Base-by-base conservation (phyloP, 2,113 vertebrate species). In the Sorex fumeus region DNA sequence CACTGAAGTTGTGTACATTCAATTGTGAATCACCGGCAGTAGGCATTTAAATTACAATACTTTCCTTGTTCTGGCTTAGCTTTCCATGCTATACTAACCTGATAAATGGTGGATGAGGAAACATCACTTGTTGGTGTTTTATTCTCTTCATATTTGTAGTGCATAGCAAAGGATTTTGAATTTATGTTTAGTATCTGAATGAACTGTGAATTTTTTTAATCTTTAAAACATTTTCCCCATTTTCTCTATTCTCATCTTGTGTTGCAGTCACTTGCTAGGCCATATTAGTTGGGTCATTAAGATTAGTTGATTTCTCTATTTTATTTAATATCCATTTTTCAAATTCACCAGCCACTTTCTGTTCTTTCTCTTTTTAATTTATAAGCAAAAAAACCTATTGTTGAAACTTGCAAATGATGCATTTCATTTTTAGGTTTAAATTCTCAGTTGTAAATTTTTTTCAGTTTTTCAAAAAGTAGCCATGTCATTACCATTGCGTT, bases 351-450 rank as follows among this genome's bases (percentile, higher is more conserved):
- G 2, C 47, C 13, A 50, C 2, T 12, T 50, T 50, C 47, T 50
- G 10, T 50, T 50, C 10, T 43, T 62, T 19, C 34, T 34, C 34
- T n/a, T n/a, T n/a, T n/a, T n/a, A n/a, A n/a, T n/a, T n/a, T n/a
- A n/a, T n/a, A n/a, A n/a, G n/a, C n/a, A n/a, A n/a, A n/a, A n/a
- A 23, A 8, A 12, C 6, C 0, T 25, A 30, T 3, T 30, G 2
- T 40, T 79, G 40, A 36, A 86, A 80, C 27, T 18, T 79, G 2
- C 3, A 84, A n/a, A 60, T 60, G 3, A 60, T 60, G 57, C 16
- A 43, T 47, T 83, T 62, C 0, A 69, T 69, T 82, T 47, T 83
- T 69, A 62, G 6, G 7, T 70, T 0, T 19, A 30, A 40, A 70
- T 47, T 75, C 71, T 19, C 6, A 53, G 53, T 72, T 72, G 25